Evolutionary conservation across 2,113 vertebrate genomes (phyloP), one percentile per base, ranked within the genome.

Genomic region (Cephalopterus ornatus): DNA sequence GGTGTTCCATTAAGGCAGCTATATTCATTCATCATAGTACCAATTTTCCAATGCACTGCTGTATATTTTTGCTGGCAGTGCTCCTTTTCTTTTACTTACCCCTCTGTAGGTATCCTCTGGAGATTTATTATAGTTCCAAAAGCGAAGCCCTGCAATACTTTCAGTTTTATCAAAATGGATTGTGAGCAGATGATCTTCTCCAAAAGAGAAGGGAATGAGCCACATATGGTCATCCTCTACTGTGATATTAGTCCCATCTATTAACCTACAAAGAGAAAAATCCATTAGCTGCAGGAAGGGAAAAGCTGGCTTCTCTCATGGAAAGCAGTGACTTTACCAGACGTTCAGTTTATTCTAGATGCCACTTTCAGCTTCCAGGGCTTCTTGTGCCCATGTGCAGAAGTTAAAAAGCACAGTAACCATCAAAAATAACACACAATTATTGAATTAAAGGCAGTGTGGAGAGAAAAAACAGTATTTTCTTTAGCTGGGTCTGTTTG

Each of bases 41-140:
- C 62, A 77, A 89, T 96, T 93, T 95, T 94, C 96, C 96, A 96
- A 94, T 92, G 93, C 96, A 66, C 87, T 96, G 88, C 93, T 70
- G 90, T 90, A 92, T 91, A 96, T 91, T 95, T 95, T 92, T 95
- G 94, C 92, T 96, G 91, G 97, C 41, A 33, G 5, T 52, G 96
- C 96, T 96, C 76, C n/a, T 96, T 93, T 93, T 82, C 92, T 95
- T 96, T 63, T 46, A 95, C 99, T 99, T 97, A 99, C 99, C 99
- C 99, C 99, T 98, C 99, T 98, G 94, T 99, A 99, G 11, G 99
- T 99, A 97, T 99, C 99, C 97, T 99, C 99, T 0, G 99, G 98
- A 91, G 99, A 99, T 98, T 99, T 99, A 98, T 99, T 99, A 97
- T 99, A 99, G 98, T 99, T 99, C 99, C 99, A 99, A 97, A 99